Evolutionary conservation across 2,797 vertebrate species (phyloP).

Genomic region (Tangara arthus): DNA sequence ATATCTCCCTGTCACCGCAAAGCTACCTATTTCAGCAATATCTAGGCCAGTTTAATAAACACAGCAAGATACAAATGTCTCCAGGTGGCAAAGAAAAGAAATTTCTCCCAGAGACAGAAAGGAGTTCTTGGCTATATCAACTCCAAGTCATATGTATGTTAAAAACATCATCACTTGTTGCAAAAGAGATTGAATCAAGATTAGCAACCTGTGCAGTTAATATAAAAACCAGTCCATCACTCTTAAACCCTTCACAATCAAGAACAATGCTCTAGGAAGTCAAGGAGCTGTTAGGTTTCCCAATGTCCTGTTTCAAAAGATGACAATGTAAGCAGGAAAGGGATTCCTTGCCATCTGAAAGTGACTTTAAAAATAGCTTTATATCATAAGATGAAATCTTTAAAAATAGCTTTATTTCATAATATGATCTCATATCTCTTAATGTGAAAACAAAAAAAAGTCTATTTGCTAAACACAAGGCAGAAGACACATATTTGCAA

Average conservation of each 20-base stretch:
- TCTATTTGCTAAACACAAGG: neutral
- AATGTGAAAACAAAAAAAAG: neutral
- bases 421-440: neutral
- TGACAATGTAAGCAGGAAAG: neutral
- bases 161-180: neutral
- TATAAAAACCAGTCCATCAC: neutral
- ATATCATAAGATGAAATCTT: neutral
- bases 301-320: neutral
- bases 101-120: neutral
- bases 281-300: neutral
- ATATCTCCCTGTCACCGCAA: neutral
- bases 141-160: neutral
- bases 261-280: neutral
- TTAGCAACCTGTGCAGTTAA: neutral
- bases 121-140: neutral
- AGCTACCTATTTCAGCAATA: neutral
- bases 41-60: neutral
- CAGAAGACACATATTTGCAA: neutral
- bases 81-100: neutral
- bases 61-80: neutral
- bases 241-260: neutral
- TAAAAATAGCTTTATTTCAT: neutral
- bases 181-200: neutral
- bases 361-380: neutral
- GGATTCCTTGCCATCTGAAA: neutral